Conservation (phyloP, 2,888 invertebrate genomes). For the Acronicta alni region DNA sequence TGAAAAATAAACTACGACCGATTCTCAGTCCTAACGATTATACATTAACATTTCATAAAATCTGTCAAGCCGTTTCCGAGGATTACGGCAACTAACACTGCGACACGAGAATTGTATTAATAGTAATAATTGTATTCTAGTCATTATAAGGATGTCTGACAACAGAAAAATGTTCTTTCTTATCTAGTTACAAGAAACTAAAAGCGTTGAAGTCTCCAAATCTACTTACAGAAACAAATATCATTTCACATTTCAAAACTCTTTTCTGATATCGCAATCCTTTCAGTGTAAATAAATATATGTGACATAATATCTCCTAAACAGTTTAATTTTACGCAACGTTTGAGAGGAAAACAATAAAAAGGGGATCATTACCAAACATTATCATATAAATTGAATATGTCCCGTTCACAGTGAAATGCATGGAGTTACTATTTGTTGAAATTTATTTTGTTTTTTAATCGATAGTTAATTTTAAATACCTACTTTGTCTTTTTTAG, state of each 20-base stretch:
- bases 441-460: constrained; percentile 12
- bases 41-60: no score
- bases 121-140: no score
- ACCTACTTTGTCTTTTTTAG: not conserved
- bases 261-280: not conserved
- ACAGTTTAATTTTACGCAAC: constrained; percentile 79
- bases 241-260: not conserved
- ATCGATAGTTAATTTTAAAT: not conserved
- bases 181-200: no score
- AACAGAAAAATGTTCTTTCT: no score
- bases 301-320: constrained; percentile 50
- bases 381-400: constrained; percentile 87
- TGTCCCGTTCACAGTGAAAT: constrained; percentile 59
- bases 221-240: no score
- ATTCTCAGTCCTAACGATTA: no score
- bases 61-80: no score
- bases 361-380: constrained; percentile 77
- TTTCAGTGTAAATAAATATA: constrained; percentile 15
- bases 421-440: constrained; percentile 55
- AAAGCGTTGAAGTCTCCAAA: no score
- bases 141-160: no score
- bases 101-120: no score
- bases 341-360: constrained; percentile 81
- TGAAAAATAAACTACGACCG: no score
- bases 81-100: no score